phyloP scores from a whole-genome alignment of 2,888 invertebrate genomes.

The Eristalinus aeneus region DNA sequence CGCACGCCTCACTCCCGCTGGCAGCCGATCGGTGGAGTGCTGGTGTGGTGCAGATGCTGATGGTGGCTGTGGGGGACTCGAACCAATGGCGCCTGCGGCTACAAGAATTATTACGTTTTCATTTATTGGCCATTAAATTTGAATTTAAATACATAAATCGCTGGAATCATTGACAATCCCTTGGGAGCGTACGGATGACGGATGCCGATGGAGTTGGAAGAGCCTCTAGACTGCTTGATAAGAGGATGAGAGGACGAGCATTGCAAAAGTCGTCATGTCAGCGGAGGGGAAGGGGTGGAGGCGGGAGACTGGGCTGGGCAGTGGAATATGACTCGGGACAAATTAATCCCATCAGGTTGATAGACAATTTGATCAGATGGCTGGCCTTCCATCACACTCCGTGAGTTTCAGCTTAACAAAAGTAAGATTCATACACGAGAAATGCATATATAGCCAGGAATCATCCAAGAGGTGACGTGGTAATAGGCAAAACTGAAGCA shows the following conservation, averaged over 20 bases:
- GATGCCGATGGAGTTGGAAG: not conserved
- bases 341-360: not conserved
- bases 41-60: too few species aligned
- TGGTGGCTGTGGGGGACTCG: slow-evolving; percentile 12
- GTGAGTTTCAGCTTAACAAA: too few species aligned
- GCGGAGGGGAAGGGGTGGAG: not conserved
- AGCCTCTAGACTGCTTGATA: not conserved
- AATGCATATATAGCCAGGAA: too few species aligned
- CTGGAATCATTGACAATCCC: slow-evolving; percentile 18
- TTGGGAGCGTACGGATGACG: not conserved
- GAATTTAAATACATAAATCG: slow-evolving; percentile 48
- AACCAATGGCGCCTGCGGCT: slow-evolving; percentile 32
- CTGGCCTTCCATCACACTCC: too few species aligned
- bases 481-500: too few species aligned
- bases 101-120: slow-evolving; percentile 43
- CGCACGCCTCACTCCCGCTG: not conserved
- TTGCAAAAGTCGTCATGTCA: not conserved
- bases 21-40: not conserved
- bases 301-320: not conserved
- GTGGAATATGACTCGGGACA: not conserved
- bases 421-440: too few species aligned
- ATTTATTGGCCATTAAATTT: slow-evolving; percentile 42
- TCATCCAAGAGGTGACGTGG: too few species aligned
- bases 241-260: not conserved
- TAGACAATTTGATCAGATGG: not conserved